Conservation (phyloP, 2,888 invertebrate species). For the Gisinianus flammeolus region DNA sequence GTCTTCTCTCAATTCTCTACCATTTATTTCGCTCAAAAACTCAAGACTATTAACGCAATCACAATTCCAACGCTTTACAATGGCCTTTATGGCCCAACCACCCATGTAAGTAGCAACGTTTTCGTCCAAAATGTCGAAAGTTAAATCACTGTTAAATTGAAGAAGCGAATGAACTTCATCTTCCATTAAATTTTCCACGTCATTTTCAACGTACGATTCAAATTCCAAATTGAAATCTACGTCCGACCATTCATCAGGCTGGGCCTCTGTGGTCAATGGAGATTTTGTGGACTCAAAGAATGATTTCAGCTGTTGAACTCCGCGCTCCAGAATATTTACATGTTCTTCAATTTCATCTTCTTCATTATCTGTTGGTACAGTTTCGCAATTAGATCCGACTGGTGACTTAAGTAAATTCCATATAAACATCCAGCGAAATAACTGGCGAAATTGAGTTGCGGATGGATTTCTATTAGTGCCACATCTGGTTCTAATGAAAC, state of each 20-base stretch:
- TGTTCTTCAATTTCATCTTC: not conserved
- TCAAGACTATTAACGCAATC: not conserved
- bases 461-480: not conserved
- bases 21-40: not conserved
- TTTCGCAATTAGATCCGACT: not conserved
- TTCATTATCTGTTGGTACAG: too few relatives aligned
- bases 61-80: not conserved
- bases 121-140: not conserved
- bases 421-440: not conserved
- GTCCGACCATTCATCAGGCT: not conserved
- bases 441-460: not conserved
- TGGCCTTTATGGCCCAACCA: not conserved
- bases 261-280: not conserved
- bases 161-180: not conserved
- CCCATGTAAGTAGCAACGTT: conserved; percentile 1
- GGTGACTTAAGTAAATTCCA: not conserved
- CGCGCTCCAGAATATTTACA: not conserved
- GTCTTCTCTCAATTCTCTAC: not conserved
- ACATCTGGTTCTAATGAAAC: not conserved
- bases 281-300: not conserved
- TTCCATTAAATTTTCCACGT: not conserved
- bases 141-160: not conserved
- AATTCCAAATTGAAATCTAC: too few relatives aligned
- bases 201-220: not conserved
- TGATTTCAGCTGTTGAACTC: not conserved